These are phyloP conservation scores for Mus caroli DNA, from an alignment of 2,797 vertebrate species.

Conservation along the genomic window DNA sequence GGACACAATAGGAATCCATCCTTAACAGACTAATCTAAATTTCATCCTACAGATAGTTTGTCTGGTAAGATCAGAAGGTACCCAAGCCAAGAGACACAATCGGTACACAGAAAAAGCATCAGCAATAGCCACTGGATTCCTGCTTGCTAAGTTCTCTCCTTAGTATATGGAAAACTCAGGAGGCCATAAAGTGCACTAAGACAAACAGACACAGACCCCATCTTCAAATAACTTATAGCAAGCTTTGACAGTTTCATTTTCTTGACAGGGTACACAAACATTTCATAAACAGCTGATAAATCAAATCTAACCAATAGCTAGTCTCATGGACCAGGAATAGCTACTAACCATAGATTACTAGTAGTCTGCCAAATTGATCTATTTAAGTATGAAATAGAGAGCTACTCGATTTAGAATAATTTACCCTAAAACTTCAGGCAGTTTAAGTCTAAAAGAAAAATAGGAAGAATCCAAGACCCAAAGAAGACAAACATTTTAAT, in stretches of 20 bases:
- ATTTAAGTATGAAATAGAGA: slow-evolving; percentile 66
- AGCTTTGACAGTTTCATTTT: not conserved
- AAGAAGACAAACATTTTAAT: not conserved
- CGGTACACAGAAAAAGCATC: slow-evolving; percentile 27
- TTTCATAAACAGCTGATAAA: not conserved
- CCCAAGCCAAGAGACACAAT: slow-evolving; percentile 63
- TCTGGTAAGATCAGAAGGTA: slow-evolving; percentile 16
- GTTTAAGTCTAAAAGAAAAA: slow-evolving; percentile 63
- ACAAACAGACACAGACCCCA: not conserved
- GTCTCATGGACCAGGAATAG: not conserved
- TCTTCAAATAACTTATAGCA: slow-evolving; percentile 6
- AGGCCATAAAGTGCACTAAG: not conserved
- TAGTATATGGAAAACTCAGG: not conserved
- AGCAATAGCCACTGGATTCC: not conserved
- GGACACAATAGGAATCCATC: slow-evolving; percentile 67
- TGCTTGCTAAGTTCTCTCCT: slow-evolving; percentile 45
- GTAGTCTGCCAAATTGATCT: slow-evolving; percentile 31
- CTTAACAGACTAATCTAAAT: slow-evolving; percentile 64
- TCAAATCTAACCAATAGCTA: slow-evolving; percentile 22
- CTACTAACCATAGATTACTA: not conserved
- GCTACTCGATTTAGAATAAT: slow-evolving; percentile 51
- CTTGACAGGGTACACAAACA: not conserved
- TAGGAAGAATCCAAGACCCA: not conserved
- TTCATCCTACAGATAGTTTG: slow-evolving; percentile 48
- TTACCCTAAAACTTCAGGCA: slow-evolving; percentile 58